A percentile compares a stretch with the other conserved stretches of the same genome.
phyloP scores from a whole-genome alignment of 2,113 vertebrate genomes.

The Eurystomus gularis region DNA sequence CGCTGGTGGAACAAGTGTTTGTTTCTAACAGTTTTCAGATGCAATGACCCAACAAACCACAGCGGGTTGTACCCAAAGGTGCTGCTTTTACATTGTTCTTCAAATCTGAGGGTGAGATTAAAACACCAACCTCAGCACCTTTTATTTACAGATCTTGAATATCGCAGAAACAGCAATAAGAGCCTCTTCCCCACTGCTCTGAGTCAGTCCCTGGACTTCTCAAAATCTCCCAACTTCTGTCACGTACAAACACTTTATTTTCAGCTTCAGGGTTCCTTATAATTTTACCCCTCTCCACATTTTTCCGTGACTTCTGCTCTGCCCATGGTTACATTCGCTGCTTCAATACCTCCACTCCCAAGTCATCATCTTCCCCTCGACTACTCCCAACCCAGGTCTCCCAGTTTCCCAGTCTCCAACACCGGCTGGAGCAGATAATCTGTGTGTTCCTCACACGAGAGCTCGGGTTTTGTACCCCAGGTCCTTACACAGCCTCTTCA shows the following conservation, averaged over 20 bases:
- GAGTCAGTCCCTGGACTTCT: background rate
- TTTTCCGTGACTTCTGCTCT: background rate
- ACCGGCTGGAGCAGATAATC: accelerated
- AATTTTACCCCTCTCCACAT: background rate
- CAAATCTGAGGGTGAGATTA: background rate
- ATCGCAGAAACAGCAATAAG: background rate
- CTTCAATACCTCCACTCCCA: background rate
- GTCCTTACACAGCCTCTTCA: background rate
- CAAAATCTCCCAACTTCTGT: background rate
- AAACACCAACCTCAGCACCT: background rate
- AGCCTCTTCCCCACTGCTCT: background rate
- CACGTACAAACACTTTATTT: background rate
- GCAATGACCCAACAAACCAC: background rate
- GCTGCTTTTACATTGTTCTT: background rate
- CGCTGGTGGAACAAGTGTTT: accelerated
- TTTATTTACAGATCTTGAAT: background rate
- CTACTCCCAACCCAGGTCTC: background rate
- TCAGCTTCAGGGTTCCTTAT: background rate
- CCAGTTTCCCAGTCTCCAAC: background rate
- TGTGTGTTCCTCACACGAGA: accelerated
- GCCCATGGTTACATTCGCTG: background rate
- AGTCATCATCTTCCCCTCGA: accelerated
- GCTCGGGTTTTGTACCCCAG: background rate
- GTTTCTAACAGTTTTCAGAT: background rate
- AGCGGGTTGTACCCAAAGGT: background rate